phyloP scores from a whole-genome alignment of 2,113 vertebrate species.

The Caranx ignobilis region DNA sequence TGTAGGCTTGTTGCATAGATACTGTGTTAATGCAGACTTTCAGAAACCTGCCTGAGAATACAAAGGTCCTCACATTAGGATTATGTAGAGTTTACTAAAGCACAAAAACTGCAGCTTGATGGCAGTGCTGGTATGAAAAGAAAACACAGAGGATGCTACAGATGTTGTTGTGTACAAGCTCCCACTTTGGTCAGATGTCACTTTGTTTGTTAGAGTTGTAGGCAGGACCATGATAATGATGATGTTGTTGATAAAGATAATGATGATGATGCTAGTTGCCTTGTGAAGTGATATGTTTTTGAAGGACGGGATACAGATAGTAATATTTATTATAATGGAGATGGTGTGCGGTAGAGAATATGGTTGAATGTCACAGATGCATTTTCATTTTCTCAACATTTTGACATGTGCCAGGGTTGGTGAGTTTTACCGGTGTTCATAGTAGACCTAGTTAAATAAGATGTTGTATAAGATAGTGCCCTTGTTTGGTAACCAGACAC shows the following conservation, averaged over 20 bases:
- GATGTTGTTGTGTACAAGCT: slow-evolving; percentile 19
- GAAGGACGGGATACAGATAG: slow-evolving; percentile 4
- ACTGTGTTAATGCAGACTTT: background rate
- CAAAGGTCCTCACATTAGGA: background rate
- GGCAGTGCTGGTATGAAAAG: background rate
- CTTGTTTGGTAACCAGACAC: too few species aligned
- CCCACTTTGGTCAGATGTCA: background rate
- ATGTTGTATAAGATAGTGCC: too few species aligned
- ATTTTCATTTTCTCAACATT: background rate
- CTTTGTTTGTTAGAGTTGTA: slow-evolving; percentile 25
- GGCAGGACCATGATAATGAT: background rate
- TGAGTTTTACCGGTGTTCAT: background rate
- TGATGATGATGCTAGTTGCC: background rate
- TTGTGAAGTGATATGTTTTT: slow-evolving; percentile 11
- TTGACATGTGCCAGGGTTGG: background rate
- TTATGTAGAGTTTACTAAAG: slow-evolving; percentile 23
- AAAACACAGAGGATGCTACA: background rate
- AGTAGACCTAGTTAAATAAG: background rate
- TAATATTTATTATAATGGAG: background rate
- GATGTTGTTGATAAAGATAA: background rate
- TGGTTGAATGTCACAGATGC: slow-evolving; percentile 16
- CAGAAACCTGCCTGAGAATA: slow-evolving; percentile 15
- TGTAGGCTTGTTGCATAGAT: slow-evolving; percentile 30
- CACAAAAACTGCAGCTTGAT: slow-evolving; percentile 39
- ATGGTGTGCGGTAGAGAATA: background rate